These are phyloP conservation scores for Pocillopora grandis DNA, from an alignment of 92 coral and sea anemone species.

Conservation along the genomic window DNA sequence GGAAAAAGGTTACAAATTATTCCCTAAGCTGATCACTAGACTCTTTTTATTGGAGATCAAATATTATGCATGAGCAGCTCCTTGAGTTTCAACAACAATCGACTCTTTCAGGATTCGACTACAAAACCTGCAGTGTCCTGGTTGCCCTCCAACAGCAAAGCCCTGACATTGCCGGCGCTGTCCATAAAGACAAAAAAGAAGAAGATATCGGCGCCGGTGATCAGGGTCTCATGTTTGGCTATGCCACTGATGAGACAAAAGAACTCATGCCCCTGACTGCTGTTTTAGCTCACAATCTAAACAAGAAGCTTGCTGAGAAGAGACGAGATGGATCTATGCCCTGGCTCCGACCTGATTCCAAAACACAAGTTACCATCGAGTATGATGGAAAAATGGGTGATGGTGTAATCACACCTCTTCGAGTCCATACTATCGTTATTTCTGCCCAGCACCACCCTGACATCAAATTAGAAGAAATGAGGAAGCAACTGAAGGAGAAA, in stretches of 20 bases:
- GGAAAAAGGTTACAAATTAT: slow-evolving; percentile 67
- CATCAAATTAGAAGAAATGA: slow-evolving; percentile 68
- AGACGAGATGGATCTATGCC: slow-evolving; percentile 87
- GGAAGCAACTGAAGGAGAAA: slow-evolving; percentile 78
- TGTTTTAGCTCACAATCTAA: slow-evolving; percentile 88
- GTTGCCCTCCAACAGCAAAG: slow-evolving; percentile 99
- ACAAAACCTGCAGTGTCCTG: slow-evolving; percentile 97
- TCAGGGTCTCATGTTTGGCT: slow-evolving; percentile 99
- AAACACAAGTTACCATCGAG: slow-evolving; percentile 99
- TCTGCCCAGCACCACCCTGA: slow-evolving; percentile 91
- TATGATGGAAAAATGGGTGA: slow-evolving; percentile 62
- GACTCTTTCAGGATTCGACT: slow-evolving; percentile 81
- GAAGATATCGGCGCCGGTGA: slow-evolving; percentile 99
- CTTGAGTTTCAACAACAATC: background rate
- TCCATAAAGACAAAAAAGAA: slow-evolving; percentile 82
- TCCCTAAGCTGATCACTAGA: background rate
- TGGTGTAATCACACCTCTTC: slow-evolving; percentile 83
- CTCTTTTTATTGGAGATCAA: background rate
- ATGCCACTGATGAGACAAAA: slow-evolving; percentile 96
- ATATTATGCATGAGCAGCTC: background rate
- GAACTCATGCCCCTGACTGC: slow-evolving; percentile 98
- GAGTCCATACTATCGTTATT: slow-evolving; percentile 95
- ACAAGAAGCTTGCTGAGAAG: slow-evolving; percentile 79
- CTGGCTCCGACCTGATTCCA: slow-evolving; percentile 96
- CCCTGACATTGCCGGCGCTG: slow-evolving; percentile 92